Evolutionary conservation across 1,140 invertebrate genomes (phyloP).

Genomic region (Mycetomoellerius zeteki): DNA sequence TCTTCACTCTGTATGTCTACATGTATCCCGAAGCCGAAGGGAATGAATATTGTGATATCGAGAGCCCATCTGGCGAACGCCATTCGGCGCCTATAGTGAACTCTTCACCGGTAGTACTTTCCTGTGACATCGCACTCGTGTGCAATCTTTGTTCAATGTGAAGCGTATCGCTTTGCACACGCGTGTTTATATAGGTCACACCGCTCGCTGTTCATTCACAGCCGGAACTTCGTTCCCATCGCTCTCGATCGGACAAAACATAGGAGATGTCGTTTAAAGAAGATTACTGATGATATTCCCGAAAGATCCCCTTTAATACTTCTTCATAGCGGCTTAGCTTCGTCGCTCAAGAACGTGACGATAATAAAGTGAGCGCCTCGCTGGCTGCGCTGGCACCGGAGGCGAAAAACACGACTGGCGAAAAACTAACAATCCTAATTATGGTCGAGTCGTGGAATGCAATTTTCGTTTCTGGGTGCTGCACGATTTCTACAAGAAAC

Average conservation of each 20-base stretch:
- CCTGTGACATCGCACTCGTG: background rate
- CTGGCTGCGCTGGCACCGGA: background rate
- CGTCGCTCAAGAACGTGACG: constrained; percentile 23
- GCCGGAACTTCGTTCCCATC: background rate
- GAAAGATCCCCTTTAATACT: constrained; percentile 65
- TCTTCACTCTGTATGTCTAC: too few species aligned
- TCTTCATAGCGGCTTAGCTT: background rate
- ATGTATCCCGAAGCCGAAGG: background rate
- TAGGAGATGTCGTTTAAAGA: background rate
- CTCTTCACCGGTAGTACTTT: background rate
- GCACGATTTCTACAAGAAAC: background rate
- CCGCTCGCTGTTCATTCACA: constrained; percentile 48
- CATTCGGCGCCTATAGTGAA: background rate
- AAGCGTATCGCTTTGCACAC: constrained; percentile 29
- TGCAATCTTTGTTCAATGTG: background rate
- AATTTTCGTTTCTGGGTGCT: background rate
- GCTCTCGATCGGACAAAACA: constrained; percentile 37
- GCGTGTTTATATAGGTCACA: constrained; percentile 34
- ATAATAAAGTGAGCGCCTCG: constrained; percentile 60
- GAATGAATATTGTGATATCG: constrained; percentile 18
- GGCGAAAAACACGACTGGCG: background rate
- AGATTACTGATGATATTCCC: background rate
- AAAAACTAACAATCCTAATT: constrained; percentile 33
- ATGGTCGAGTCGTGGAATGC: background rate
- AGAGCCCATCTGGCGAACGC: constrained; percentile 10